phyloP scores from a whole-genome alignment of 2,888 invertebrate species.

The Mongoloraphidia duomilia region DNA sequence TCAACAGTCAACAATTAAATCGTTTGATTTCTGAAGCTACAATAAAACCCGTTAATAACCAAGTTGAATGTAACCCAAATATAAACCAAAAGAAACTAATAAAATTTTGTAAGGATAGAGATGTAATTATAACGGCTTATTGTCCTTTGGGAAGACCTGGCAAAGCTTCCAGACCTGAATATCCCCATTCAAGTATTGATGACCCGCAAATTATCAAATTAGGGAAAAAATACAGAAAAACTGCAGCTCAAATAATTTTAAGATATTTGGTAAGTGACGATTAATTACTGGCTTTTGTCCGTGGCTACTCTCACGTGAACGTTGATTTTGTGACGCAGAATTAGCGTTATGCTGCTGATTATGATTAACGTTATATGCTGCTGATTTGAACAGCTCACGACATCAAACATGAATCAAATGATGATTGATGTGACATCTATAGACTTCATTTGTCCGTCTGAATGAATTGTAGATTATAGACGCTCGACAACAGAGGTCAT shows the following conservation, averaged over 20 bases:
- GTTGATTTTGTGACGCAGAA: too few species aligned
- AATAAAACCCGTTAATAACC: conserved; percentile 29
- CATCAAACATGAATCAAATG: too few species aligned
- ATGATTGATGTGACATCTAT: too few species aligned
- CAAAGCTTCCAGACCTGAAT: conserved; percentile 49
- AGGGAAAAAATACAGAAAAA: conserved; percentile 50
- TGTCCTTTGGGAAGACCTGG: conserved; percentile 47
- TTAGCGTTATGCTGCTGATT: too few species aligned
- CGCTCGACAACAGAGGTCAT: too few species aligned
- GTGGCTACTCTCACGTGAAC: too few species aligned
- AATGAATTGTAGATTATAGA: too few species aligned
- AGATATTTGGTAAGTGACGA: conserved; percentile 31
- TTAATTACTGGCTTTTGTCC: too few species aligned
- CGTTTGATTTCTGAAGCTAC: conserved; percentile 30
- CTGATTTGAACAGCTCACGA: too few species aligned
- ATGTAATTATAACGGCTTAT: conserved; percentile 33
- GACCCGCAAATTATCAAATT: conserved; percentile 44
- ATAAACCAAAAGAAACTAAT: conserved; percentile 31
- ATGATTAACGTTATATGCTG: too few species aligned
- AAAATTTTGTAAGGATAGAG: conserved; percentile 30
- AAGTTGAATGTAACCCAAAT: conserved; percentile 32
- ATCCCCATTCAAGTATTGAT: conserved; percentile 39
- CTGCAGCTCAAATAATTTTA: conserved; percentile 52
- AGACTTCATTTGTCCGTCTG: too few species aligned
- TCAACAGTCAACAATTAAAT: conserved; percentile 38